Percentiles rank a stretch among this genome's conserved stretches.
Evolutionary conservation across 2,797 vertebrate genomes (phyloP).

Genomic region (Alfaro cultratus): DNA sequence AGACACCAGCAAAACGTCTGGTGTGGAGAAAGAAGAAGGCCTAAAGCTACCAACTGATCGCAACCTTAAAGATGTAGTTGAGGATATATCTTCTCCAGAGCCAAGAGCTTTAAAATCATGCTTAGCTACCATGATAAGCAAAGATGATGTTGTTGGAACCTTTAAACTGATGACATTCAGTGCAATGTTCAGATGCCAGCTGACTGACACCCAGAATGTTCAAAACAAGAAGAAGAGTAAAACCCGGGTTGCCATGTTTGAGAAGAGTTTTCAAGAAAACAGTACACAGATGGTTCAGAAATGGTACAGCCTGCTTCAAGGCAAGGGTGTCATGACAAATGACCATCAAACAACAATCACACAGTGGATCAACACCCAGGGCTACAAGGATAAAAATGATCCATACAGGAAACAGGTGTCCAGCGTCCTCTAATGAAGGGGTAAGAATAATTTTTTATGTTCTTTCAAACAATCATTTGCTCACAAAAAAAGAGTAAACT

Average conservation of each 20-base stretch:
- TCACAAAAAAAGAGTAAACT: no score
- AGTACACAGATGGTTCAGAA: constrained; percentile 3
- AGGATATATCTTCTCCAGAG: constrained; percentile 1
- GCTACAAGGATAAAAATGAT: constrained; percentile 17
- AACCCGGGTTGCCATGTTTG: constrained; percentile 1
- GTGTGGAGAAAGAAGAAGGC: background rate
- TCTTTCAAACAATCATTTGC: no score
- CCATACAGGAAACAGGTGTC: background rate
- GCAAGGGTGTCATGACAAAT: constrained; percentile 10
- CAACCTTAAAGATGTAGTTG: background rate
- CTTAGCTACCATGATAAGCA: constrained; percentile 10
- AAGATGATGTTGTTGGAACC: constrained; percentile 4
- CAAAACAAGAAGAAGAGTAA: background rate
- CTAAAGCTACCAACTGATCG: background rate
- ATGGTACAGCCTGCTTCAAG: constrained; percentile 13
- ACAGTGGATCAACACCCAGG: constrained; percentile 14
- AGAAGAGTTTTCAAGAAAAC: background rate
- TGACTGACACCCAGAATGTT: background rate
- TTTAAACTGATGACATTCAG: constrained; percentile 26
- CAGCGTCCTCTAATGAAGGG: background rate
- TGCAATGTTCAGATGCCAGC: constrained; percentile 1
- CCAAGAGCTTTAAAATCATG: background rate
- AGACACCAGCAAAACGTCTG: background rate
- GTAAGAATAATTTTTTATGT: background rate
- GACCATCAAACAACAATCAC: background rate